Percentiles rank a stretch among this genome's conserved stretches.
These are phyloP conservation scores for Crypturellus undulatus DNA, from an alignment of 2,113 vertebrate genomes.

Conservation along the genomic window DNA sequence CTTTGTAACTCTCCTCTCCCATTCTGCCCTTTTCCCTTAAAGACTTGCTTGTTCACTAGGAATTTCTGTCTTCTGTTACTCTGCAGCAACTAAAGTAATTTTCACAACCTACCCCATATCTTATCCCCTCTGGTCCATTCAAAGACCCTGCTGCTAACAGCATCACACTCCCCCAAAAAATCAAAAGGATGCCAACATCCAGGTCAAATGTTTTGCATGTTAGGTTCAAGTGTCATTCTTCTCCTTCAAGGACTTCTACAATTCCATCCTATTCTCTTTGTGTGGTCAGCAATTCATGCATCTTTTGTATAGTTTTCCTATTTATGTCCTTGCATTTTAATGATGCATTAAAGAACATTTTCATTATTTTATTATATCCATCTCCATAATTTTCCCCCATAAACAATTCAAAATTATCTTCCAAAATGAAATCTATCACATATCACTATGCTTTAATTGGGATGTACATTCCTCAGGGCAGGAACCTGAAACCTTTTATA, in stretches of 20 bases:
- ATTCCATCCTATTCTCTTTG: background rate
- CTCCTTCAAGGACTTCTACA: background rate
- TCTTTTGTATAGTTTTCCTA: background rate
- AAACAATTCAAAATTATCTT: background rate
- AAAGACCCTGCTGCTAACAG: background rate
- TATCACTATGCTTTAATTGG: background rate
- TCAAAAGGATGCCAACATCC: background rate
- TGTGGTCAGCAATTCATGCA: background rate
- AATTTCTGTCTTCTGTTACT: background rate
- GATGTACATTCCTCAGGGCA: constrained; percentile 42
- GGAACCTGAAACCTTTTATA: constrained; percentile 31
- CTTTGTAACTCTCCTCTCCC: background rate
- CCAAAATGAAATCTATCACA: constrained; percentile 4
- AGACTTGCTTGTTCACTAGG: background rate
- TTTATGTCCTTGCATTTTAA: background rate
- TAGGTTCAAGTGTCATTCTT: background rate
- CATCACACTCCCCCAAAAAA: background rate
- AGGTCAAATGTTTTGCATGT: rapidly evolving
- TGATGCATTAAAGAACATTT: background rate
- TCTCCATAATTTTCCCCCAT: background rate
- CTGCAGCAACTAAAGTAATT: background rate
- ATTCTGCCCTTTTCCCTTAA: background rate
- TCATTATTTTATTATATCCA: background rate
- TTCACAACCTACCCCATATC: background rate
- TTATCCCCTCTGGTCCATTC: background rate